phyloP scores from a whole-genome alignment of 1,140 invertebrate species.

The Drosophila saltans region DNA sequence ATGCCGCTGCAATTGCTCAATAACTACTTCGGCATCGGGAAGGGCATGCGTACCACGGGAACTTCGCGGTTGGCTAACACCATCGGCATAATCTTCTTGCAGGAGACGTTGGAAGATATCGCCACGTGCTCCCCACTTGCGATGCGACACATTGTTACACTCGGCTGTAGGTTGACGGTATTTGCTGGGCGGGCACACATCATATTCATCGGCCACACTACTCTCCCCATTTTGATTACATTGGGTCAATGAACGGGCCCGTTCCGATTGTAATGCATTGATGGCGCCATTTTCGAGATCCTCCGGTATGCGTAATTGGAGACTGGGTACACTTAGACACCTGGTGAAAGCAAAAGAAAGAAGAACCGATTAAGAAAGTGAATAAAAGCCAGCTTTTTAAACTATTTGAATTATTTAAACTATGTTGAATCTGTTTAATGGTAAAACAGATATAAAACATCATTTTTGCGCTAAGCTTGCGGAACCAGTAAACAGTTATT shows the following conservation, averaged over 20 bases:
- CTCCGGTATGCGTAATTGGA: conserved; percentile 70
- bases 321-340: conserved; percentile 61
- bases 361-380: background rate
- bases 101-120: conserved; percentile 92
- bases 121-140: conserved; percentile 93
- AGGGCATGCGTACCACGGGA: conserved; percentile 84
- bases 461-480: too few relatives aligned
- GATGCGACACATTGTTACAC: conserved; percentile 97
- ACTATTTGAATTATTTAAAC: too few relatives aligned
- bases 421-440: too few relatives aligned
- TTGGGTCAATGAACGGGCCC: conserved; percentile 62
- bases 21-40: conserved; percentile 84
- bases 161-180: conserved; percentile 93
- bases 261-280: conserved; percentile 67
- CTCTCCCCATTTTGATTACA: conserved; percentile 38
- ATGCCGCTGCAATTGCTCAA: conserved; percentile 70
- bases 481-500: too few relatives aligned
- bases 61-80: conserved; percentile 87
- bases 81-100: conserved; percentile 92
- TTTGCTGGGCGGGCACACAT: conserved; percentile 88
- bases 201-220: conserved; percentile 61
- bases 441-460: too few relatives aligned
- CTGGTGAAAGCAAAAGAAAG: conserved; percentile 27
- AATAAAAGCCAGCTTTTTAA: background rate
- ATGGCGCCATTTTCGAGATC: conserved; percentile 71